These are phyloP conservation scores for Drosophila anomalipes DNA, from an alignment of 2,888 invertebrate genomes.

Conservation along the genomic window DNA sequence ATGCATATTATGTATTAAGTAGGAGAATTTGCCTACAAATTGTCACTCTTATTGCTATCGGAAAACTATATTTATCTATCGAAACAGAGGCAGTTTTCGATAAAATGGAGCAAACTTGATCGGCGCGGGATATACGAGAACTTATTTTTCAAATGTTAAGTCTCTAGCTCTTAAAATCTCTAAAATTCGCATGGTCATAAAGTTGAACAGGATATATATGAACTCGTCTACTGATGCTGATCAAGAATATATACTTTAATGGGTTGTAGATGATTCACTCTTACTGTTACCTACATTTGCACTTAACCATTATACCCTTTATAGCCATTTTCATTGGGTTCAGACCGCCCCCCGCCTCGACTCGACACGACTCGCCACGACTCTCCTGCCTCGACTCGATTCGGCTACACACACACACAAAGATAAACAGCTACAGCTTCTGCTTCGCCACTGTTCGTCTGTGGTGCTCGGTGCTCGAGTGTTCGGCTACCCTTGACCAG, in stretches of 20 bases:
- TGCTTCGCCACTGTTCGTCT: slow-evolving; percentile 11
- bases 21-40: neutral
- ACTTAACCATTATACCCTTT: neutral
- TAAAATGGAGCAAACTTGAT: neutral
- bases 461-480: slow-evolving; percentile 7
- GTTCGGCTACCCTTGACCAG: slow-evolving; percentile 42
- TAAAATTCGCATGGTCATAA: neutral
- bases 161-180: neutral
- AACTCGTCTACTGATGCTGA: neutral
- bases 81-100: neutral
- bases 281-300: neutral
- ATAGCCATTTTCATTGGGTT: neutral
- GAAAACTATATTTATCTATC: neutral
- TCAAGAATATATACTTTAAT: neutral
- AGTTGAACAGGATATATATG: neutral
- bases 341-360: slow-evolving; percentile 1
- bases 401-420: neutral
- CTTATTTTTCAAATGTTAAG: neutral
- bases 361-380: neutral
- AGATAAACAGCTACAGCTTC: neutral
- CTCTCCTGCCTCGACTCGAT: neutral
- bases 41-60: neutral
- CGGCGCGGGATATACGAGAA: too few relatives aligned
- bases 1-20: neutral
- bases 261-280: neutral